Base-by-base conservation (phyloP, 1,140 invertebrate genomes). In the Coptotermes formosanus region DNA sequence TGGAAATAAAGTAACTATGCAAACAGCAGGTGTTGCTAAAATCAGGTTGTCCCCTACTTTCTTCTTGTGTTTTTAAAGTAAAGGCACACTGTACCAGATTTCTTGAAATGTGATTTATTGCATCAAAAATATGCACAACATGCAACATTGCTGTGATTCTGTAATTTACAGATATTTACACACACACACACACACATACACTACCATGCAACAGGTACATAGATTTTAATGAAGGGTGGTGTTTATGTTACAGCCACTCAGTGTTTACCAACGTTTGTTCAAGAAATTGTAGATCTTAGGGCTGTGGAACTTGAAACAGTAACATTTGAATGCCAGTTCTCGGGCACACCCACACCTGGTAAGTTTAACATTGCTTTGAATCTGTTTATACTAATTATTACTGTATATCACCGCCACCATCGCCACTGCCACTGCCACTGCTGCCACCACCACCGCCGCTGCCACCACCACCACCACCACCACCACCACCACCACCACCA, bases 291-390 rank as follows among this genome's bases (percentile, higher is more conserved):
- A 88, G 95, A 96, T 88, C 92, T 94, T 88, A 94, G 95, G 88
- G 94, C 94, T 82, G 93, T 94, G 87, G 94, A 96, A 92, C 95
- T 95, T 86, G 94, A 96, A 91, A 93, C 92, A 84, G 94, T 95
- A 45, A 93, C 93, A 48, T 96, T 98, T 89, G 95, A 96, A 91
- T 95, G 95, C 88, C 89, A 93, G 85, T 97, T 96, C 90, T 95
- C 95, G 85, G 97, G 97, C 91, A 96, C 95, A 90, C 97, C 97
- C 84, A 91, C 90, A 88, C 97, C 97, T 94, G 95, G 96, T 97
- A 93, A 90, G 85, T 88, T 84, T 86, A 75, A 59, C 85, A 38
- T 30, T 86, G 55, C 69, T 4, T 38, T 38, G 38, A 38, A 38
- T 38, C 38, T 64, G 32, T 85, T 87, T 55, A 45, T 30, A 84